Conservation (phyloP, 2,888 invertebrate genomes). For the Agrochola macilenta region DNA sequence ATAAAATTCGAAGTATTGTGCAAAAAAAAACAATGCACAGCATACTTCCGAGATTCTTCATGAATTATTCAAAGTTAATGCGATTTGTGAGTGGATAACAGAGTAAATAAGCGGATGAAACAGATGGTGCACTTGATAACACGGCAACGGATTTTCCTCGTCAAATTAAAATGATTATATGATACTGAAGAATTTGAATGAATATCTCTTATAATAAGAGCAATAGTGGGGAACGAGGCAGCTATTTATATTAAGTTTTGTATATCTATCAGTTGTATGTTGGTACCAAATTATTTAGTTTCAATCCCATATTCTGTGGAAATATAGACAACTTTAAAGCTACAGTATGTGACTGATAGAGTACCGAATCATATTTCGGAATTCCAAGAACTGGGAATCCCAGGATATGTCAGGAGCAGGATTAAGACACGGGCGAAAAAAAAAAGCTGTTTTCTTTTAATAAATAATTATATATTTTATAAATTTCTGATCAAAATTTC, state of each 20-base stretch:
- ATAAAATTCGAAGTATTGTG: constrained; percentile 39
- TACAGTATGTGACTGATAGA: background rate
- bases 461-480: no score
- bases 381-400: background rate
- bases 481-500: no score
- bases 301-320: background rate
- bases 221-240: background rate
- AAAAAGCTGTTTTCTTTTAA: no score
- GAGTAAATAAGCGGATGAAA: constrained; percentile 41
- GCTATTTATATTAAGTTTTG: background rate
- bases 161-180: constrained; percentile 4
- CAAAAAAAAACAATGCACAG: constrained; percentile 56
- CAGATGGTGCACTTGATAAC: constrained; percentile 53
- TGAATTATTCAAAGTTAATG: constrained; percentile 62
- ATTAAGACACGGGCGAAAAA: no score
- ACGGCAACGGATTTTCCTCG: constrained; percentile 15
- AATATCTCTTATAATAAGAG: no score
- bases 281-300: background rate
- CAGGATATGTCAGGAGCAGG: background rate
- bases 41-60: constrained; percentile 63
- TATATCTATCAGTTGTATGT: background rate
- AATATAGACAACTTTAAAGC: background rate
- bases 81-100: constrained; percentile 49
- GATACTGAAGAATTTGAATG: background rate
- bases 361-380: no score